Conservation (phyloP, 1,140 invertebrate species). For the Drosophila kanapiae region DNA sequence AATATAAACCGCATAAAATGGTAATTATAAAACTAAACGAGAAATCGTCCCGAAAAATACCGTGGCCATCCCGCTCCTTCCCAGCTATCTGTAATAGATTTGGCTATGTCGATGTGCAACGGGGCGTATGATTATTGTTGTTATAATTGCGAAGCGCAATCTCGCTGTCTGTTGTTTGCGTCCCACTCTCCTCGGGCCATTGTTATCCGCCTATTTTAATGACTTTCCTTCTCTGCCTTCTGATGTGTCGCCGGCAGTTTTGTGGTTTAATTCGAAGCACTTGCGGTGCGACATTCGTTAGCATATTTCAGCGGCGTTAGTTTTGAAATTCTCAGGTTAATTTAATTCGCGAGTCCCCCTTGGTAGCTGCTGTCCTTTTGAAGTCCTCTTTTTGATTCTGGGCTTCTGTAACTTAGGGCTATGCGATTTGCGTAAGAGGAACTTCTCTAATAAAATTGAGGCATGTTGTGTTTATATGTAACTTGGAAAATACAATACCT, state of each 20-base stretch:
- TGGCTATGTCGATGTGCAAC: constrained; percentile 62
- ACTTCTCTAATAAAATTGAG: not conserved
- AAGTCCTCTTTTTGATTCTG: constrained; percentile 3
- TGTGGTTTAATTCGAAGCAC: constrained; percentile 55
- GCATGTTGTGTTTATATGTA: not conserved
- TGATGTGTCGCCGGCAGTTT: constrained; percentile 35
- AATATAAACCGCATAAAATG: constrained; percentile 78
- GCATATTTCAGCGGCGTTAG: constrained; percentile 58
- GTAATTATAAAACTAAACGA: constrained; percentile 80
- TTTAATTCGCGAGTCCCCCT: constrained; percentile 22
- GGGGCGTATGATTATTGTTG: constrained; percentile 82
- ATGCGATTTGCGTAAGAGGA: constrained; percentile 21
- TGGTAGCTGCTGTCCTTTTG: constrained; percentile 5
- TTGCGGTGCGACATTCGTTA: constrained; percentile 41
- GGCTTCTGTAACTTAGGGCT: constrained; percentile 31
- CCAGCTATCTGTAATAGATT: constrained; percentile 75
- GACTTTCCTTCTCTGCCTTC: constrained; percentile 51
- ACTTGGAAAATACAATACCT: no score
- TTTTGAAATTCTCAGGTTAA: constrained; percentile 20
- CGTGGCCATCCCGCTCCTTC: not conserved
- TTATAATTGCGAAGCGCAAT: constrained; percentile 62
- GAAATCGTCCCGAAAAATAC: constrained; percentile 39
- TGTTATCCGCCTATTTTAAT: constrained; percentile 61
- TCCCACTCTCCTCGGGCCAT: not conserved
- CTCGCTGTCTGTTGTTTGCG: constrained; percentile 20